Conservation (phyloP, 2,888 invertebrate species). For the Notodonta ziczac region DNA sequence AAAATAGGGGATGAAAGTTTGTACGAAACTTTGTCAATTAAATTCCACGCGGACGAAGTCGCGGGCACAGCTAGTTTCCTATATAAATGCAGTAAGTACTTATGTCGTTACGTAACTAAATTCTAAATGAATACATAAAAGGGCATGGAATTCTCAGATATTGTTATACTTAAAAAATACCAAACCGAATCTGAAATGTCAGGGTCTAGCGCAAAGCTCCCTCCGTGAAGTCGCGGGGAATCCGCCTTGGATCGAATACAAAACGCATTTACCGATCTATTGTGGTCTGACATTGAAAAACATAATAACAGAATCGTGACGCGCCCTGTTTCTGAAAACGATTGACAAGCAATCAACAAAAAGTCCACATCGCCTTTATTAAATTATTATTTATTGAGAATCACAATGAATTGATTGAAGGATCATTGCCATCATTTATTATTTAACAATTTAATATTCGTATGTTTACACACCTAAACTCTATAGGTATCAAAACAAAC, state of each 20-base stretch:
- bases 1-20: too few species aligned
- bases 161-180: slow-evolving; percentile 42
- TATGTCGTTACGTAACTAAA: too few species aligned
- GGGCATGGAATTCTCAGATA: slow-evolving; percentile 62
- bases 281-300: slow-evolving; percentile 54
- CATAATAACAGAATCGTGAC: slow-evolving; percentile 56
- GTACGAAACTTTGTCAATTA: too few species aligned
- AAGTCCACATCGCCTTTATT: slow-evolving; percentile 7
- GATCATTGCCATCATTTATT: not conserved
- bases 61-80: too few species aligned
- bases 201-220: slow-evolving; percentile 52
- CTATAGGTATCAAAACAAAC: not conserved
- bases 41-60: too few species aligned
- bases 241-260: slow-evolving; percentile 46
- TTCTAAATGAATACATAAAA: slow-evolving; percentile 34
- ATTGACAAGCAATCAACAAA: slow-evolving; percentile 19
- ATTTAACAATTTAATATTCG: not conserved
- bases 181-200: slow-evolving; percentile 56
- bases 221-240: slow-evolving; percentile 47
- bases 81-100: too few species aligned
- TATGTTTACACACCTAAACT: not conserved
- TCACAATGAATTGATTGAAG: not conserved
- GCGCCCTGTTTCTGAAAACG: slow-evolving; percentile 33
- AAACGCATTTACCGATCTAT: slow-evolving; percentile 42
- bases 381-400: slow-evolving; percentile 1